Percentiles rank a stretch among this genome's conserved stretches.
Evolutionary conservation across 2,888 invertebrate genomes (phyloP).

Genomic region (Aleiodes leptofemur): DNA sequence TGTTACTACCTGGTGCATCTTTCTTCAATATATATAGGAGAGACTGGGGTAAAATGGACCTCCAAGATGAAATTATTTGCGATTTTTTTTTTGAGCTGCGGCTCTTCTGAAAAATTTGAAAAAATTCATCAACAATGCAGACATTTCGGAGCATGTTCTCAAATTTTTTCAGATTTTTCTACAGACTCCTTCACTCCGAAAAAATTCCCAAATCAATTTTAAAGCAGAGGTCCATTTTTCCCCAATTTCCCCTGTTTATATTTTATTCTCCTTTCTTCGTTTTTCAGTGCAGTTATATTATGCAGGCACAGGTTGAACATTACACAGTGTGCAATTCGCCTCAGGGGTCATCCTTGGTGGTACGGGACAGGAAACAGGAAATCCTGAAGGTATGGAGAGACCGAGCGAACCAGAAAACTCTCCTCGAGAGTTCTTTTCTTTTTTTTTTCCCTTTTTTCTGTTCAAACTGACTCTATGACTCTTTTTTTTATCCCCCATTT

Average conservation of each 20-base stretch:
- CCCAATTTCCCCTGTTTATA: background rate
- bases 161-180: too few relatives aligned
- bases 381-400: conserved; percentile 65
- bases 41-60: too few relatives aligned
- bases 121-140: too few relatives aligned
- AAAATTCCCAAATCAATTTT: too few relatives aligned
- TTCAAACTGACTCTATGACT: background rate
- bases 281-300: conserved; percentile 8
- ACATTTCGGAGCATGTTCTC: too few relatives aligned
- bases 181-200: too few relatives aligned
- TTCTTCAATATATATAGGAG: background rate
- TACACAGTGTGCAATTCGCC: conserved; percentile 12
- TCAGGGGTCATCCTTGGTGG: conserved; percentile 56
- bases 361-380: conserved; percentile 68
- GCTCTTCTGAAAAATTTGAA: too few relatives aligned
- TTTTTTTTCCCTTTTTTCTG: background rate
- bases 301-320: conserved; percentile 15
- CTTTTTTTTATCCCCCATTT: conserved; percentile 17
- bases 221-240: too few relatives aligned
- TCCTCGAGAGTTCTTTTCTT: background rate
- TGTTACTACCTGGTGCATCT: background rate
- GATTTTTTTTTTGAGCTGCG: too few relatives aligned
- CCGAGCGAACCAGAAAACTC: conserved; percentile 64
- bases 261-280: background rate
- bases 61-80: too few relatives aligned